phyloP scores from a whole-genome alignment of 2,113 vertebrate genomes.

The Sitta europaea region DNA sequence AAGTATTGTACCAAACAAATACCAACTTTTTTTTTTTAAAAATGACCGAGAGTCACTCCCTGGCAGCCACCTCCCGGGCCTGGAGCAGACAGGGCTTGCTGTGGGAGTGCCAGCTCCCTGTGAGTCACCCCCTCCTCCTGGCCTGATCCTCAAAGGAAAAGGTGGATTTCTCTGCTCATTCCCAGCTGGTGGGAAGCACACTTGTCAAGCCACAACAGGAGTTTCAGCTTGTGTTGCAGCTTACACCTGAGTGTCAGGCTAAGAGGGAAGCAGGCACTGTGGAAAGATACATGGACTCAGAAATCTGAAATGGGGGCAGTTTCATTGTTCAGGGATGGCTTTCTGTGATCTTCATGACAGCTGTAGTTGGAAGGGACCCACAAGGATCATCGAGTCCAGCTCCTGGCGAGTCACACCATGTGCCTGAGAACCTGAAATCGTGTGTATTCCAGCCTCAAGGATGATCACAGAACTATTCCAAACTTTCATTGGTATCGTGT shows the following conservation, averaged over 20 bases:
- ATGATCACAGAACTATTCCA: not conserved
- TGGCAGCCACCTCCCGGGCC: not conserved
- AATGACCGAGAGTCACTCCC: not conserved
- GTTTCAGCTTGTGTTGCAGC: not conserved
- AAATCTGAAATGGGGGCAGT: not conserved
- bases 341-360: not conserved
- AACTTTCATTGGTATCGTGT: not conserved
- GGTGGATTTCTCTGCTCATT: not conserved
- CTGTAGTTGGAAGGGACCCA: not conserved
- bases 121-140: not conserved
- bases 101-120: not conserved
- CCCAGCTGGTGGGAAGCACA: not conserved
- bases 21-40: rapidly evolving
- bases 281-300: not conserved
- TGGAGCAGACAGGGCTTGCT: not conserved
- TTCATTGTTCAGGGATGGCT: not conserved
- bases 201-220: not conserved
- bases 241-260: not conserved
- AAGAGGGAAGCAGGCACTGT: not conserved
- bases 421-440: rapidly evolving
- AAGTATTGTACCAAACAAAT: not conserved
- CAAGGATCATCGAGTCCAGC: not conserved
- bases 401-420: not conserved
- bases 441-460: not conserved
- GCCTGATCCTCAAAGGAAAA: not conserved